Evolutionary conservation across 2,888 invertebrate species (phyloP).

Genomic region (Monopis laevigella): DNA sequence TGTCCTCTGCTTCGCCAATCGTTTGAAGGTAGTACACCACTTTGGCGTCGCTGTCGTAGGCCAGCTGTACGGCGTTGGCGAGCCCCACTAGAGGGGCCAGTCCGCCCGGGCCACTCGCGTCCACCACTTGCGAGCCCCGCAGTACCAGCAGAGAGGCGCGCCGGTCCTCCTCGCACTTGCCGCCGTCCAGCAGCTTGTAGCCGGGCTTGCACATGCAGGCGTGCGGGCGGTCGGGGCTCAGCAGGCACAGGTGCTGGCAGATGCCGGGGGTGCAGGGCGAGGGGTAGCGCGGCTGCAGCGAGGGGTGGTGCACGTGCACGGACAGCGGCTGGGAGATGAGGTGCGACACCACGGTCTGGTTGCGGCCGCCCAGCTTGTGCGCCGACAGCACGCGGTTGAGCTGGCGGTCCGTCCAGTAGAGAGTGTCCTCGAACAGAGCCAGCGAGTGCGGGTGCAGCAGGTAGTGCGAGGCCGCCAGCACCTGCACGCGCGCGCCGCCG

Average conservation of each 20-base stretch:
- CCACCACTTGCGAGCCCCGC: conserved; percentile 89
- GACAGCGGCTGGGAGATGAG: conserved; percentile 94
- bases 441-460: conserved; percentile 94
- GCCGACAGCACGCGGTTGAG: conserved; percentile 89
- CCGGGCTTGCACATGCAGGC: conserved; percentile 94
- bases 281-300: conserved; percentile 82
- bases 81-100: conserved; percentile 87
- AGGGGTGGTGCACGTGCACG: conserved; percentile 94
- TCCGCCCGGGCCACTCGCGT: conserved; percentile 81
- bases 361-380: conserved; percentile 90
- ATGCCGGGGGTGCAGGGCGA: conserved; percentile 80
- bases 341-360: conserved; percentile 94
- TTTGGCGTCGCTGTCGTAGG: conserved; percentile 89
- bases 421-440: conserved; percentile 93
- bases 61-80: conserved; percentile 83
- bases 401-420: conserved; percentile 97
- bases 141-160: conserved; percentile 86
- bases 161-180: conserved; percentile 74
- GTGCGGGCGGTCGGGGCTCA: conserved; percentile 83
- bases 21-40: conserved; percentile 88
- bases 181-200: conserved; percentile 72
- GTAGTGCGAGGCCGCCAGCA: conserved; percentile 88
- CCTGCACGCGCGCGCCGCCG: conserved; percentile 89
- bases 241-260: conserved; percentile 92
- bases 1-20: conserved; percentile 61